These are phyloP conservation scores for Oreochromis tanganicae DNA, from an alignment of 2,113 vertebrate genomes.

Conservation along the genomic window DNA sequence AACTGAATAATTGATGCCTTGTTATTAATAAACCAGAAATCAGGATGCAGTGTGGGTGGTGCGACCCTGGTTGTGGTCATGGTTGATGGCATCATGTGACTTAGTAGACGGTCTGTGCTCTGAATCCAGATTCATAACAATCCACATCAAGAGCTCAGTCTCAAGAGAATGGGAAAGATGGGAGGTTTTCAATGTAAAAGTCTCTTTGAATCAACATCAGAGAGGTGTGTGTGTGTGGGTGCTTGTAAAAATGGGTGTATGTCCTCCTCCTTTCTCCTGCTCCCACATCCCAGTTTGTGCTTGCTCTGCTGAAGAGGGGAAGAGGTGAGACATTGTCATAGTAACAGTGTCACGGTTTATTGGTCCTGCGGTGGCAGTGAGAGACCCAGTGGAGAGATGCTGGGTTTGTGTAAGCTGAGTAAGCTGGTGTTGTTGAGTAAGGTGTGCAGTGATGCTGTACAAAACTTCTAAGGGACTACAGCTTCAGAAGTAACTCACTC, in stretches of 20 bases:
- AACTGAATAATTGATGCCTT: constrained; percentile 58
- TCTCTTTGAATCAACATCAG: constrained; percentile 61
- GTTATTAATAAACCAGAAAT: constrained; percentile 62
- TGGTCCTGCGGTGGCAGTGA: constrained; percentile 6
- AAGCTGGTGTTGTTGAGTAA: not conserved
- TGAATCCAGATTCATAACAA: not conserved
- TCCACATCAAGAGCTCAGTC: not conserved
- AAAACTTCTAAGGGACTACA: not conserved
- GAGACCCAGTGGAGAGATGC: constrained; percentile 18
- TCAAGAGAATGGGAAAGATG: constrained; percentile 14
- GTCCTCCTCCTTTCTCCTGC: not conserved
- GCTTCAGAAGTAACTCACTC: not conserved
- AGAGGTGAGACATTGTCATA: constrained; percentile 59
- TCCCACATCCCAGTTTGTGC: constrained; percentile 4
- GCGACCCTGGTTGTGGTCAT: not conserved
- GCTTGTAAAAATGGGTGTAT: not conserved
- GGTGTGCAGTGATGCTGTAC: not conserved
- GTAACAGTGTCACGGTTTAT: constrained; percentile 54
- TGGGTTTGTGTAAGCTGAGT: not conserved
- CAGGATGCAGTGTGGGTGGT: not conserved
- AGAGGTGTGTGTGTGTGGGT: not conserved
- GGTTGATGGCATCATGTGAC: constrained; percentile 46
- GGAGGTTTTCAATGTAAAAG: constrained; percentile 52
- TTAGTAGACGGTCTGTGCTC: not conserved
- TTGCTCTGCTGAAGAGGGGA: constrained; percentile 15